Base-by-base conservation (phyloP, 2,113 vertebrate genomes). In the Scytalopus superciliaris region DNA sequence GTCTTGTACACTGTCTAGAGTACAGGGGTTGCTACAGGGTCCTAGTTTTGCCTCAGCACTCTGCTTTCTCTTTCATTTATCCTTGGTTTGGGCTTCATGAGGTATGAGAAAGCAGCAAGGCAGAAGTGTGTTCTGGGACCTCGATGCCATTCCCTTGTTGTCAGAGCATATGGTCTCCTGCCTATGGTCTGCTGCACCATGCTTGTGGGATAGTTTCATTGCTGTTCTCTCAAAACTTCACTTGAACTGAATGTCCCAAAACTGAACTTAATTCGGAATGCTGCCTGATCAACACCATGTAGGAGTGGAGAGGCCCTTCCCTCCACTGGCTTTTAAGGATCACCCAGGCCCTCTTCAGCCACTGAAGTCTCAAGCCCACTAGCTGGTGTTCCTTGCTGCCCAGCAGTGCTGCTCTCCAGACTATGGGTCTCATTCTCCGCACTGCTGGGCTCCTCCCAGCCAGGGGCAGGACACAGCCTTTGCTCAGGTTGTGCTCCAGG, bases 291-390 rank as follows among this genome's bases (percentile, higher is more conserved):
- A 69, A 8, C 39, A 11, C 28, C 35, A 39, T 10, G 14, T n/a
- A 50, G 60, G 2, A 2, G 6, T 18, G 21, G 28, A 64, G 15
- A 53, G 37, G 27, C 9, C 21, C 12, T 66, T 84, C 21, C 6
- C 7, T 74, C 37, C 37, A 19, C n/a, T 69, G 31, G 8, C 17
- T 67, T 82, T 50, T n/a, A 57, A 49, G 60, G 19, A 57, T 6
- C 28, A 73, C 33, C 8, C 37, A 57, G n/a, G 37, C 5, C 12
- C 64, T 64, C 10, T 7, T 74, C 37, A 81, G 40, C 15, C 35
- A 68, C n/a, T 0, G 0, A 27, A 25, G 39, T 50, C 28, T 73
- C 21, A 25, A n/a, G 39, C 12, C 3, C 18, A 28, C 33, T 14
- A 55, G 40, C 22, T 80, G n/a, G 55, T 10, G 10, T 42, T 42